Evolutionary conservation across 2,113 vertebrate genomes (phyloP).

Genomic region (Dasypus novemcinctus): DNA sequence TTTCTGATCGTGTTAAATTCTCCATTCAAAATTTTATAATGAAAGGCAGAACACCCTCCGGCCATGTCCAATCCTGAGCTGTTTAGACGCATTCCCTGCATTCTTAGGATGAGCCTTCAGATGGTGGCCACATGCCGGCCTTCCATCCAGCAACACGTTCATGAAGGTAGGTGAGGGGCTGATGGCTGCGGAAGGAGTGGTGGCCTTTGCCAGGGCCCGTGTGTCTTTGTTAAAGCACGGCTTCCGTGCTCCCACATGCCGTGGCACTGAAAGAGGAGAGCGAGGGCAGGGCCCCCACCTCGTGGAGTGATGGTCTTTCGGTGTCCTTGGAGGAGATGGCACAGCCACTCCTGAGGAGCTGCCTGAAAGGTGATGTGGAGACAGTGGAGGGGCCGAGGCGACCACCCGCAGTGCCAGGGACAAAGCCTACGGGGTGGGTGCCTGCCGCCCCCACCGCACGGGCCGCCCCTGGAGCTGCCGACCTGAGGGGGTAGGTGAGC

Average conservation of each 20-base stretch:
- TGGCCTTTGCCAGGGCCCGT: not conserved
- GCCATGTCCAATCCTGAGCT: not conserved
- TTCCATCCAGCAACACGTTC: not conserved
- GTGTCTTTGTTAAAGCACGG: not conserved
- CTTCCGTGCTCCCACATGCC: not conserved
- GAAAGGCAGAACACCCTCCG: not conserved
- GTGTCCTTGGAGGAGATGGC: not conserved
- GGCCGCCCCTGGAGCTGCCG: fast-evolving
- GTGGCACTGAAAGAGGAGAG: not conserved
- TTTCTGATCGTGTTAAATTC: not conserved
- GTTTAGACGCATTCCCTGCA: not conserved
- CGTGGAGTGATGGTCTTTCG: not conserved
- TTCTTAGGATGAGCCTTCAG: not conserved
- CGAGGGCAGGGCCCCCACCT: not conserved
- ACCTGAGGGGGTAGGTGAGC: not conserved
- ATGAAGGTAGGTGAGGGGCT: not conserved
- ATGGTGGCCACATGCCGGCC: not conserved
- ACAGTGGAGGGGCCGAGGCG: too few relatives aligned
- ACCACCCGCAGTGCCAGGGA: too few relatives aligned
- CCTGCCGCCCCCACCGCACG: not conserved
- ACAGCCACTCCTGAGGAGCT: not conserved
- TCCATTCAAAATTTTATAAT: not conserved
- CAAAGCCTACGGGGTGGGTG: not conserved
- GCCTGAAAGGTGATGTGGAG: not conserved
- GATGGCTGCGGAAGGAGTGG: not conserved